Conservation (phyloP, 2,888 invertebrate genomes). For the Ectemnius cavifrons region DNA sequence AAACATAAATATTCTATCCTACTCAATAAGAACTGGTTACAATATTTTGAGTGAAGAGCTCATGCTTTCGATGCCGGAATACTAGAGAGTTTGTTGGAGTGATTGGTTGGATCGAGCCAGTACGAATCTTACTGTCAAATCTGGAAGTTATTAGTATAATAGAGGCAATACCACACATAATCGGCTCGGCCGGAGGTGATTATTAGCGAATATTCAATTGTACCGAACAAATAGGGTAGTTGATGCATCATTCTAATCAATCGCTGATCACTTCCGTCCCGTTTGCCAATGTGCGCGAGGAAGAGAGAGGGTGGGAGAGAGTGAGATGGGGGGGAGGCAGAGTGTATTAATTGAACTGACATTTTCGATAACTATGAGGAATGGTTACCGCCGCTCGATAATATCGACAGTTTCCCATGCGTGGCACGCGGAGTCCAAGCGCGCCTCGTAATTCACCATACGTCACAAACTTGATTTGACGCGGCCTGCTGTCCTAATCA, state of each 20-base stretch:
- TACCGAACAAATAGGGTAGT: slow-evolving; percentile 39
- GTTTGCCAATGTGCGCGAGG: too few relatives aligned
- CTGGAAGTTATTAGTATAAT: neutral
- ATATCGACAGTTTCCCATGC: slow-evolving; percentile 41
- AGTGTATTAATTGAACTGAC: slow-evolving; percentile 64
- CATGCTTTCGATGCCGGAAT: too few relatives aligned
- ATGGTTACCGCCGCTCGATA: slow-evolving; percentile 47
- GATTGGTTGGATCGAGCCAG: too few relatives aligned
- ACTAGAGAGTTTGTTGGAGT: too few relatives aligned
- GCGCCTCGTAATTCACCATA: neutral
- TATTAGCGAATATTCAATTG: slow-evolving; percentile 56
- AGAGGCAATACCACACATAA: neutral
- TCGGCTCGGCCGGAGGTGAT: slow-evolving; percentile 13
- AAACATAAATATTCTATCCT: neutral
- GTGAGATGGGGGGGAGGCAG: neutral
- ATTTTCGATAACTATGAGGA: slow-evolving; percentile 61
- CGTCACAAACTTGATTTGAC: slow-evolving; percentile 48
- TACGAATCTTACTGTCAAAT: too few relatives aligned
- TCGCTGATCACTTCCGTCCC: slow-evolving; percentile 19
- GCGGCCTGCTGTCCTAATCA: slow-evolving; percentile 9
- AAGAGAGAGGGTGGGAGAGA: too few relatives aligned
- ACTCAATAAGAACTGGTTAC: neutral
- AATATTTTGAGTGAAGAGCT: neutral
- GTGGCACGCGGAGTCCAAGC: slow-evolving; percentile 21
- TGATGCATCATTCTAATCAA: slow-evolving; percentile 58